Percentiles rank a stretch among this genome's conserved stretches.
phyloP scores from a whole-genome alignment of 2,113 vertebrate species.

The Callochromis pleurospilus region DNA sequence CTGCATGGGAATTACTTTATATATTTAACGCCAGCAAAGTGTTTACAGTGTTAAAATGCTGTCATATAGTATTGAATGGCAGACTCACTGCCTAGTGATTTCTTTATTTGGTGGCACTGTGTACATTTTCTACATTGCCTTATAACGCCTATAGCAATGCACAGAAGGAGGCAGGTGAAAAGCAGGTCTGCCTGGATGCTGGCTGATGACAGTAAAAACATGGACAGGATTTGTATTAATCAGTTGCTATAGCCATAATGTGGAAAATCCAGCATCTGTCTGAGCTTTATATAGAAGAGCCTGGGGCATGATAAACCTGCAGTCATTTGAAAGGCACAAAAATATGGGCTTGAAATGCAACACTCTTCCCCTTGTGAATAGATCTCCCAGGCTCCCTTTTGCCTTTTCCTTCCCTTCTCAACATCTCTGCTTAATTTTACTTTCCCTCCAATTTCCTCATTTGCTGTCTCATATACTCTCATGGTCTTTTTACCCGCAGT shows the following conservation, averaged over 20 bases:
- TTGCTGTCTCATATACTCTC: constrained; percentile 20
- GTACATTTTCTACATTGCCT: background rate
- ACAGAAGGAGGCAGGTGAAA: constrained; percentile 43
- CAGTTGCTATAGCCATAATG: constrained; percentile 51
- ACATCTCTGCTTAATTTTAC: constrained; percentile 39
- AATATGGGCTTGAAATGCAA: constrained; percentile 41
- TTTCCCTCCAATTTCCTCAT: constrained; percentile 39
- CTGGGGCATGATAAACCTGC: constrained; percentile 48
- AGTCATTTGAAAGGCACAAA: constrained; percentile 56
- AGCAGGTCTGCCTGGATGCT: constrained; percentile 33
- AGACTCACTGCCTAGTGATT: background rate
- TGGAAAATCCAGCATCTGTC: constrained; percentile 64
- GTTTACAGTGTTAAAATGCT: background rate
- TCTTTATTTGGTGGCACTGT: background rate
- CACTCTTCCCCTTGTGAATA: constrained; percentile 19
- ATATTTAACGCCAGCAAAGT: background rate
- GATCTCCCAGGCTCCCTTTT: constrained; percentile 18
- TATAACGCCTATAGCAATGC: constrained; percentile 5
- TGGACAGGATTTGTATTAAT: constrained; percentile 47
- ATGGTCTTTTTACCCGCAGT: constrained; percentile 21
- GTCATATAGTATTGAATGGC: background rate
- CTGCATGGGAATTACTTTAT: background rate
- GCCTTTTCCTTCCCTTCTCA: constrained; percentile 14
- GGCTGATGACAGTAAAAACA: constrained; percentile 34
- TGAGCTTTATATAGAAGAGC: constrained; percentile 54